Evolutionary conservation across 2,888 invertebrate species (phyloP).

Genomic region (Petrolisthes cinctipes): DNA sequence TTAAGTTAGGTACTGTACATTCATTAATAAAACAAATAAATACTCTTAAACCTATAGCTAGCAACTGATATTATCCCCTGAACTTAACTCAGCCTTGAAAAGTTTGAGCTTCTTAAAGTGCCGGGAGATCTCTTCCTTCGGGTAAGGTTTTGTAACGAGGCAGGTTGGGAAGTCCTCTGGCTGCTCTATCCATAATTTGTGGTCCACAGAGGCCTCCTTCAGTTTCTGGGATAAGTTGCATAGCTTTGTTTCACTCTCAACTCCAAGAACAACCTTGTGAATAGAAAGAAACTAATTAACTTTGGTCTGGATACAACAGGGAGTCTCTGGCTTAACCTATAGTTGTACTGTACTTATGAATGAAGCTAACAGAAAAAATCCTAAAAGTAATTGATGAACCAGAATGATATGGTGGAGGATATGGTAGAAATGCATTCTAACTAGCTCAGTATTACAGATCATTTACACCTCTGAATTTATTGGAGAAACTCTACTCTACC

Average conservation of each 20-base stretch:
- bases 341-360: no score
- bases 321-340: no score
- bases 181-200: constrained; percentile 96
- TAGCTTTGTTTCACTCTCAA: constrained; percentile 82
- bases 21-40: neutral
- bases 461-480: no score
- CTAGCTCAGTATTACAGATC: no score
- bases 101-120: constrained; percentile 72
- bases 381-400: no score
- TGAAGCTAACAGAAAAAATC: no score
- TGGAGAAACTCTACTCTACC: no score
- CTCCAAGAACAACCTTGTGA: constrained; percentile 72
- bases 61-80: constrained; percentile 6
- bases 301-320: no score
- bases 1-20: neutral
- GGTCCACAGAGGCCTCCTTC: constrained; percentile 80
- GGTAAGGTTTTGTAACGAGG: constrained; percentile 91
- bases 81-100: constrained; percentile 63
- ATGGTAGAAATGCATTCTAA: no score
- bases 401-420: no score
- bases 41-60: neutral
- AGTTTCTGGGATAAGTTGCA: constrained; percentile 79
- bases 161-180: constrained; percentile 97
- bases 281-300: no score
- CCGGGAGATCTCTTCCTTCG: constrained; percentile 70